Conservation (phyloP, 2,797 vertebrate genomes). For the Chelon labrosus region DNA sequence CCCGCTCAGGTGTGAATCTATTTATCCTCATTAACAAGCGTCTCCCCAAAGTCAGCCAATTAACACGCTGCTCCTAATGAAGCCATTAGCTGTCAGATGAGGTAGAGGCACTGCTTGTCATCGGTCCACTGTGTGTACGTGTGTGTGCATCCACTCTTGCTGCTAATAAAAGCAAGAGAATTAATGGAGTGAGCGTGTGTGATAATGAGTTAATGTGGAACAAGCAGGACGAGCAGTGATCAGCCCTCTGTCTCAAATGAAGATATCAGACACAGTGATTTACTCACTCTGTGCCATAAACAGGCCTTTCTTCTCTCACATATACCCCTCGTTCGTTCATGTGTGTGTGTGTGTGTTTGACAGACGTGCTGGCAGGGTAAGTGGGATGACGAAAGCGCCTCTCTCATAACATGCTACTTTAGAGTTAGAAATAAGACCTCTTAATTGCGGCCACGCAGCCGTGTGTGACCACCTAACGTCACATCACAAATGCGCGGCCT, state of each 20-base stretch:
- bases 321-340: conserved; percentile 2
- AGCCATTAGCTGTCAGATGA: conserved; percentile 99
- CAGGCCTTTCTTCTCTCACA: conserved; percentile 59
- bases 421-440: conserved; percentile 33
- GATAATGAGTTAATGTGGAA: conserved; percentile 98
- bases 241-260: conserved; percentile 88
- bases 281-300: conserved; percentile 75
- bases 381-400: conserved; percentile 39
- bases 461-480: conserved; percentile 29
- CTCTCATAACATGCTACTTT: conserved; percentile 24
- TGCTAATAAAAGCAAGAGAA: conserved; percentile 95
- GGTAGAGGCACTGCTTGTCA: conserved; percentile 93
- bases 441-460: conserved; percentile 40
- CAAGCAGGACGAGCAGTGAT: conserved; percentile 90
- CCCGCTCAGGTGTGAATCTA: conserved; percentile 96
- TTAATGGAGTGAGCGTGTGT: conserved; percentile 95
- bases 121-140: conserved; percentile 78
- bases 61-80: conserved; percentile 95
- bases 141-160: conserved; percentile 78
- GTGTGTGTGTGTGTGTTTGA: conserved; percentile 25
- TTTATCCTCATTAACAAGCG: conserved; percentile 97
- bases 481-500: conserved; percentile 46
- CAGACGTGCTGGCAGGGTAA: conserved; percentile 27
- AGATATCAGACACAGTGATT: conserved; percentile 90
- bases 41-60: conserved; percentile 96